Percentiles rank a stretch among this genome's conserved stretches.
These are phyloP conservation scores for Lasioglossum pauxillum DNA, from an alignment of 2,888 invertebrate species.

Conservation along the genomic window DNA sequence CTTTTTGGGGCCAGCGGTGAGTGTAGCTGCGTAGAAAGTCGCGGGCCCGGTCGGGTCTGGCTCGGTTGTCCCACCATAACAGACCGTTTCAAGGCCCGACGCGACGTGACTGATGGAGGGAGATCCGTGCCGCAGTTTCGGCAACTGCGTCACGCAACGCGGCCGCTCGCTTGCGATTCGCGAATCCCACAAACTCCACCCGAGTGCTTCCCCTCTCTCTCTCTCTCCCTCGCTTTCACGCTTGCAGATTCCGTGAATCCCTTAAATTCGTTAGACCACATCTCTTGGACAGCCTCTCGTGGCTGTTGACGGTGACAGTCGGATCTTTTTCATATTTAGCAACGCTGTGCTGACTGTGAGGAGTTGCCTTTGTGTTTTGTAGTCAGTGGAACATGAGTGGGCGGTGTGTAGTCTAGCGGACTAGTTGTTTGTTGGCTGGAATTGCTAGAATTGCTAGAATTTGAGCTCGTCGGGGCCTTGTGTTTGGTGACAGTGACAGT, in stretches of 20 bases:
- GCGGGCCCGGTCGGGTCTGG: conserved; percentile 56
- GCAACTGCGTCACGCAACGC: conserved; percentile 77
- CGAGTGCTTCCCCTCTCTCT: background rate
- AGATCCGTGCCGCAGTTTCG: conserved; percentile 75
- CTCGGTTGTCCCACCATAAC: conserved; percentile 41
- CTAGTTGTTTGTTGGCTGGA: background rate
- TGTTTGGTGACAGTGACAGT: background rate
- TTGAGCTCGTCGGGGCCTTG: background rate
- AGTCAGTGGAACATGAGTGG: background rate
- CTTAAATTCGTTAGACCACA: background rate
- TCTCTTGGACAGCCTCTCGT: background rate
- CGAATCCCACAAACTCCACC: background rate
- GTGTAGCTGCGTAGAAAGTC: conserved; percentile 77
- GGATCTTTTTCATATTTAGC: background rate
- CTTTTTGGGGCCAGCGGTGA: conserved; percentile 62
- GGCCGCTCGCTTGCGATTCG: conserved; percentile 32
- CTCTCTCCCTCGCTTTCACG: background rate
- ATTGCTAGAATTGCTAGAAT: background rate
- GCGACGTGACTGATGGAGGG: conserved; percentile 55
- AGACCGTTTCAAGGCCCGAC: conserved; percentile 49
- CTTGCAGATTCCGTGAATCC: background rate
- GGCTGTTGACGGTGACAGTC: background rate
- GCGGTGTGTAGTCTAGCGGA: background rate
- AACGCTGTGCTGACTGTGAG: background rate
- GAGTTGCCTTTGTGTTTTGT: background rate